Conservation (phyloP, 2,113 vertebrate genomes). For the Trochalopteron elliotii region DNA sequence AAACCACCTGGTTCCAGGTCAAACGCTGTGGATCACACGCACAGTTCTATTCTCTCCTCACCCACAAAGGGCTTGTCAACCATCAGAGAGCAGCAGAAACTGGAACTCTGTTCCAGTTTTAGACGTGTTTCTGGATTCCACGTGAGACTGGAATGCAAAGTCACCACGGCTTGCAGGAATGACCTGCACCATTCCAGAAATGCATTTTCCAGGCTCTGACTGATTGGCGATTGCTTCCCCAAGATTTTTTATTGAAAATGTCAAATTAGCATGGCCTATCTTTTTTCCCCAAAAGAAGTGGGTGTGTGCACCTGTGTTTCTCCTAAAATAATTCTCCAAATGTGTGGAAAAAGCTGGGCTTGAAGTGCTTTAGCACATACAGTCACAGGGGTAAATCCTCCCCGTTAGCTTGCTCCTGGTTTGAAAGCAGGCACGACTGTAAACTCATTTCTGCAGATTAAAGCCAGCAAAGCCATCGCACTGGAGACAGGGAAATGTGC, state of each 20-base stretch:
- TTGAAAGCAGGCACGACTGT: neutral
- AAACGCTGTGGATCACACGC: neutral
- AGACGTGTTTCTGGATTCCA: rapidly evolving
- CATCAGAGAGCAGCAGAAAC: neutral
- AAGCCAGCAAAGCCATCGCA: neutral
- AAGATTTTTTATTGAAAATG: conserved; percentile 8
- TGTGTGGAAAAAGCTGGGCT: neutral
- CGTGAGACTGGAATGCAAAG: neutral
- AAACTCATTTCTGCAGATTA: neutral
- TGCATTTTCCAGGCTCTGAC: neutral
- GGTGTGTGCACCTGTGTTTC: neutral
- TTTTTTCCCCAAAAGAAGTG: neutral
- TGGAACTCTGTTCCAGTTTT: neutral
- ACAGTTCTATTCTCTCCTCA: neutral
- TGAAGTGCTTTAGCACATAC: neutral
- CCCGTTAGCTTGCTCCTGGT: neutral
- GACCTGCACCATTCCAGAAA: neutral
- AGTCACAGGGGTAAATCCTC: neutral
- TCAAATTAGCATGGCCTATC: neutral
- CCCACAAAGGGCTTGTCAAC: neutral
- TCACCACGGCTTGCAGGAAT: rapidly evolving
- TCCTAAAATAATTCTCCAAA: conserved; percentile 13
- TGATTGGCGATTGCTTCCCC: neutral
- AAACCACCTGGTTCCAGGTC: neutral
- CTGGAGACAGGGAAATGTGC: neutral